Evolutionary conservation across 2,797 vertebrate genomes (phyloP).

Genomic region (Atherinosoma microstoma): DNA sequence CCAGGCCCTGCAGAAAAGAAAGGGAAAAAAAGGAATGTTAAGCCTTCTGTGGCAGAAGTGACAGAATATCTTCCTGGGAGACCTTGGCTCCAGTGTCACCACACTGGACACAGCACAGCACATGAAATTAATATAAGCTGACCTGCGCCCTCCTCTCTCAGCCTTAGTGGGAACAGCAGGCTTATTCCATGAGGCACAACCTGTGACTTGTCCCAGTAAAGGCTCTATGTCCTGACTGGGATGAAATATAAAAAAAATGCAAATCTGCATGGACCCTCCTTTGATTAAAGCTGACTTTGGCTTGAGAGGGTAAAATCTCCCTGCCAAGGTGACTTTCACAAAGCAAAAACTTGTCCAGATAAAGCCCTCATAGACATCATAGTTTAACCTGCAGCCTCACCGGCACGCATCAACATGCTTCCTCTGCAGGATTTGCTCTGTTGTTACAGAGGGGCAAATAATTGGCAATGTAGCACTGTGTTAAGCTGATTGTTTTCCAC

Average conservation of each 20-base stretch:
- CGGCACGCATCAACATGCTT: background rate
- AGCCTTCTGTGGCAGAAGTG: slow-evolving; percentile 54
- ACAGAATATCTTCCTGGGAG: slow-evolving; percentile 59
- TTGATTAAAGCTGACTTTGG: slow-evolving; percentile 49
- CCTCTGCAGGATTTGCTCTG: slow-evolving; percentile 38
- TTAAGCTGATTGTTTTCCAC: slow-evolving; percentile 71
- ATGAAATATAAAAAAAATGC: slow-evolving; percentile 41
- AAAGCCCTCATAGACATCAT: background rate
- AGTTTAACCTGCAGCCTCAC: slow-evolving; percentile 5
- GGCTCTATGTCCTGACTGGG: slow-evolving; percentile 22
- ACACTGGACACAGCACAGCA: slow-evolving; percentile 44
- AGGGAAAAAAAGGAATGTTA: slow-evolving; percentile 29
- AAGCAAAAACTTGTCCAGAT: slow-evolving; percentile 5
- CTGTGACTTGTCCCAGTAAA: slow-evolving; percentile 55
- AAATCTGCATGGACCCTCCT: slow-evolving; percentile 39
- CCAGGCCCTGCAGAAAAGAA: slow-evolving; percentile 38
- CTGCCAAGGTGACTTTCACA: slow-evolving; percentile 62
- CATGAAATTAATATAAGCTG: slow-evolving; percentile 71
- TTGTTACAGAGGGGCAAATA: slow-evolving; percentile 49
- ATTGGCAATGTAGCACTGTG: slow-evolving; percentile 41
- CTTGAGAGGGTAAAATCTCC: slow-evolving; percentile 24
- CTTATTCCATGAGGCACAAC: slow-evolving; percentile 62
- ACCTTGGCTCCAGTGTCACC: slow-evolving; percentile 66
- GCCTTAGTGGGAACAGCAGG: slow-evolving; percentile 29
- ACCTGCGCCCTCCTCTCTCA: slow-evolving; percentile 55